These are phyloP conservation scores for Stichodactyla helianthus DNA, from an alignment of 64 coral and sea anemone genomes.

Conservation along the genomic window DNA sequence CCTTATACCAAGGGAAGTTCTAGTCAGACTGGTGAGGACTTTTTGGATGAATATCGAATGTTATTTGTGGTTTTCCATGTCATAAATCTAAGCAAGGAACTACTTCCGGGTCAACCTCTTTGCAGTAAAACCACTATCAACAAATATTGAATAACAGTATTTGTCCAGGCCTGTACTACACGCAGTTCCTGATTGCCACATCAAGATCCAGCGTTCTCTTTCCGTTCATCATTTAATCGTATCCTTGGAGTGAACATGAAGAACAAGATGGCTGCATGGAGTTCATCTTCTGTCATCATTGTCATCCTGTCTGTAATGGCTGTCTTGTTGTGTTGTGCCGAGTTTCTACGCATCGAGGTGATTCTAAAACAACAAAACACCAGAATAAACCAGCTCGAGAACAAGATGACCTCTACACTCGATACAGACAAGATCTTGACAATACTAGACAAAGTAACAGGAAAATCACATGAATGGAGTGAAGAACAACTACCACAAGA, in stretches of 20 bases:
- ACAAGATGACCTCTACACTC: conserved; percentile 4
- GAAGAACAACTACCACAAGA: not conserved
- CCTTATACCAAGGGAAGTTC: no score
- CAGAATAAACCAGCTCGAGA: not conserved
- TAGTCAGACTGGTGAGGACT: no score
- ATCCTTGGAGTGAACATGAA: not conserved
- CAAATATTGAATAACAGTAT: not conserved
- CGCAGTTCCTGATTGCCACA: not conserved
- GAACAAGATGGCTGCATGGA: not conserved
- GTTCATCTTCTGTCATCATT: not conserved
- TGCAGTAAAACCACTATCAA: not conserved
- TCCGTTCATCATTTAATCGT: not conserved
- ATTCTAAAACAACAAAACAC: not conserved
- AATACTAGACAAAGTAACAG: not conserved
- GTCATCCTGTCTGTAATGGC: not conserved
- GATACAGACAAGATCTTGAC: not conserved
- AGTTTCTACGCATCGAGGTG: not conserved
- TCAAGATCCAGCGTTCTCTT: not conserved
- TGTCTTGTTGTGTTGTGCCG: not conserved
- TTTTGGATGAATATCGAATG: no score
- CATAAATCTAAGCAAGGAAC: not conserved
- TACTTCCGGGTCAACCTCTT: not conserved
- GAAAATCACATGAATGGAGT: not conserved
- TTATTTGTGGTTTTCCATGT: not conserved
- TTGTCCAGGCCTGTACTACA: not conserved